Conservation (phyloP, 2,113 vertebrate genomes). For the Labeo catla region DNA sequence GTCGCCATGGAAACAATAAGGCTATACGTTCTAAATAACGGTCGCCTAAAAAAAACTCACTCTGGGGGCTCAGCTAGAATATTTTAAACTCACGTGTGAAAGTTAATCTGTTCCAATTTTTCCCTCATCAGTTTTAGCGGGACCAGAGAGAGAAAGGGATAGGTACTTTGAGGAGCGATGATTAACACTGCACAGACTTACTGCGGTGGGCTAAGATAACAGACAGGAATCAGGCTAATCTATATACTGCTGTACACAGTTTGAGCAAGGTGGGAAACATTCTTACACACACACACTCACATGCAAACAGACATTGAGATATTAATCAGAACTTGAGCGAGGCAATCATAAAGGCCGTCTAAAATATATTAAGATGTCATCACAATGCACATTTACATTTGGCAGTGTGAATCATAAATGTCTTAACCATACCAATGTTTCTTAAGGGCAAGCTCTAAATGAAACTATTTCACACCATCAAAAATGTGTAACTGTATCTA, state of each 20-base stretch:
- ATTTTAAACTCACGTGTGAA: too few species aligned
- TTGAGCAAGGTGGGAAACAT: background rate
- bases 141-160: slow-evolving; percentile 57
- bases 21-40: too few species aligned
- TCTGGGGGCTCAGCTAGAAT: too few species aligned
- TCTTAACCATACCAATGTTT: slow-evolving; percentile 1
- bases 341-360: too few species aligned
- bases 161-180: slow-evolving; percentile 48
- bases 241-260: slow-evolving; percentile 56
- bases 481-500: background rate
- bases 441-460: slow-evolving; percentile 1
- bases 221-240: slow-evolving; percentile 67
- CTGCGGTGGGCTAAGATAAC: slow-evolving; percentile 69
- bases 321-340: background rate
- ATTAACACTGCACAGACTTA: slow-evolving; percentile 65
- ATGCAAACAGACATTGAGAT: background rate
- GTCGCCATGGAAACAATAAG: too few species aligned
- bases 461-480: background rate
- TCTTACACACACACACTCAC: background rate
- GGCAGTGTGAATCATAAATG: slow-evolving; percentile 4
- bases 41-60: too few species aligned
- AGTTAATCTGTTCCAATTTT: slow-evolving; percentile 74
- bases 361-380: too few species aligned
- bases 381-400: background rate
- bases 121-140: slow-evolving; percentile 69